A percentile compares a stretch with the other conserved stretches of the same genome.
phyloP scores from a whole-genome alignment of 2,797 vertebrate species.

The Adrianichthys oophorus region DNA sequence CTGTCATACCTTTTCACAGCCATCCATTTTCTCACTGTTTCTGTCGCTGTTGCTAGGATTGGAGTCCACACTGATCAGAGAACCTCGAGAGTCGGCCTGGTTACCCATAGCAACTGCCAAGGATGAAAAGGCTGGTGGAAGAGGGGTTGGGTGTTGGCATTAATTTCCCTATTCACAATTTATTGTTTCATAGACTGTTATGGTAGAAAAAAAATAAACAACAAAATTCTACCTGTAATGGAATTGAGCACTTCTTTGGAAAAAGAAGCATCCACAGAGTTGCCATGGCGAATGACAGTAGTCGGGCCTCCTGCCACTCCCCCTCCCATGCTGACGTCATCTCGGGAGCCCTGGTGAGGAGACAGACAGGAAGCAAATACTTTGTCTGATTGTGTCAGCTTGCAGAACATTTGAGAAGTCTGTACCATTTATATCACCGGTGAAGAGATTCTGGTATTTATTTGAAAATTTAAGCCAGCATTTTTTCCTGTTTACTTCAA shows the following conservation, averaged over 20 bases:
- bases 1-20: slow-evolving; percentile 90
- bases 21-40: slow-evolving; percentile 93
- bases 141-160: slow-evolving; percentile 20
- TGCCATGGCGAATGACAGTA: slow-evolving; percentile 86
- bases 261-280: slow-evolving; percentile 94
- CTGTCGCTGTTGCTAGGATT: slow-evolving; percentile 95
- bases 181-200: slow-evolving; percentile 14
- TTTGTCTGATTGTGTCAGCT: neutral
- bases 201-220: slow-evolving; percentile 5
- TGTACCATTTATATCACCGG: no score
- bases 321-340: slow-evolving; percentile 89
- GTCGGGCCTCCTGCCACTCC: slow-evolving; percentile 79
- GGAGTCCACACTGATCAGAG: slow-evolving; percentile 96
- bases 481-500: no score
- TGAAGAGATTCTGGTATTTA: no score
- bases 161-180: slow-evolving; percentile 29
- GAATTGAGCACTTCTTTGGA: slow-evolving; percentile 99
- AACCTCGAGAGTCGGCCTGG: slow-evolving; percentile 94
- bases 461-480: no score
- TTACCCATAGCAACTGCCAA: slow-evolving; percentile 93
- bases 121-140: slow-evolving; percentile 91
- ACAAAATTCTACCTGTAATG: slow-evolving; percentile 86
- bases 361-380: neutral
- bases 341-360: slow-evolving; percentile 87
- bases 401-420: neutral